These are phyloP conservation scores for Paragorgia papillata DNA, from an alignment of 92 coral and sea anemone species.

Conservation along the genomic window DNA sequence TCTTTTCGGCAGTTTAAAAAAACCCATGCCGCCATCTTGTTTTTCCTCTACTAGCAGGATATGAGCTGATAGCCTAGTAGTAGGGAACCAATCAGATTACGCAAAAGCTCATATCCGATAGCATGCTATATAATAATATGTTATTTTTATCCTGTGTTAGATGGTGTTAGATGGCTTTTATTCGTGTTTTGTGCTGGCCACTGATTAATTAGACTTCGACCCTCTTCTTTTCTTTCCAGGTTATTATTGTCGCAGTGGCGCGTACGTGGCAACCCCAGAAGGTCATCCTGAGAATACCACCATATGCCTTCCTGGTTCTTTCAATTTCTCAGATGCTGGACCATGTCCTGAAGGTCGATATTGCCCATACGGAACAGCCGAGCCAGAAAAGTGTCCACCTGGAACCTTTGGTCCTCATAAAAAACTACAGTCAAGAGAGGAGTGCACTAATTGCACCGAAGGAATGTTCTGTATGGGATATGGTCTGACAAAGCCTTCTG, in stretches of 20 bases:
- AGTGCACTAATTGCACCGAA: constrained; percentile 89
- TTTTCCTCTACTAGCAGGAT: too few species aligned
- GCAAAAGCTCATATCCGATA: too few species aligned
- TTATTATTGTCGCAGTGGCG: constrained; percentile 96
- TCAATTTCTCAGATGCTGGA: constrained; percentile 93
- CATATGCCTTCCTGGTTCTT: constrained; percentile 87
- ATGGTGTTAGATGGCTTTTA: too few species aligned
- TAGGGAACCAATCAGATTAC: too few species aligned
- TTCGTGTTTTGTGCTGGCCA: too few species aligned
- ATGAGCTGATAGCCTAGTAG: too few species aligned
- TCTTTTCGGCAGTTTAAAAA: too few species aligned
- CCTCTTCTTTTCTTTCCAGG: constrained; percentile 64
- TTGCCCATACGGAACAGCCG: constrained; percentile 85
- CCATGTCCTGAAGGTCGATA: constrained; percentile 84
- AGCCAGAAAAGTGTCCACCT: constrained; percentile 92
- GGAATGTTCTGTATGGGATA: constrained; percentile 80
- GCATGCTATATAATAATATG: too few species aligned
- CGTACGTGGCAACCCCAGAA: constrained; percentile 89
- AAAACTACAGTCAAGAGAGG: constrained; percentile 68
- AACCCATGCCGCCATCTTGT: too few species aligned
- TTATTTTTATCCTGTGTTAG: too few species aligned
- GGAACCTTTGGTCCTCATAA: constrained; percentile 86
- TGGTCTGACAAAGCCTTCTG: constrained; percentile 71
- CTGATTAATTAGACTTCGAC: too few species aligned
- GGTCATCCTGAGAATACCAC: constrained; percentile 60